A percentile compares a stretch with the other conserved stretches of the same genome.
Conservation (phyloP, 2,888 invertebrate genomes). For the Troides oblongomaculatus region DNA sequence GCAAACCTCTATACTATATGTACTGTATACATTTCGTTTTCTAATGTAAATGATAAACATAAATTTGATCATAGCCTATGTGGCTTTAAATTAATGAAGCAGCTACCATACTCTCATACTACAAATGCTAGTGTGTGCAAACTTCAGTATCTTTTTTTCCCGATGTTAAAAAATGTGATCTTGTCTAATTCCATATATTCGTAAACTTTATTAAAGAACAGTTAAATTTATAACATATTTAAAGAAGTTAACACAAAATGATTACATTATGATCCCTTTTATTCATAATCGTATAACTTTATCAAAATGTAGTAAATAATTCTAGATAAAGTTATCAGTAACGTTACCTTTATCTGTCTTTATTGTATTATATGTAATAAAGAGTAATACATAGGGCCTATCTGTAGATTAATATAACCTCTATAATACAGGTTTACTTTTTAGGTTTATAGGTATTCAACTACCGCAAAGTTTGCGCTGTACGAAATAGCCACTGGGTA, state of each 20-base stretch:
- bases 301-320: constrained; percentile 24
- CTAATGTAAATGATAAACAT: too few species aligned
- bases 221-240: too few species aligned
- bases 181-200: too few species aligned
- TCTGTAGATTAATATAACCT: background rate
- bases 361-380: constrained; percentile 13
- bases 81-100: too few species aligned
- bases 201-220: too few species aligned
- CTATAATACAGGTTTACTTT: constrained; percentile 34
- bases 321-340: constrained; percentile 20
- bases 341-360: constrained; percentile 19
- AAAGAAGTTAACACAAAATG: background rate
- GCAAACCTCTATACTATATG: too few species aligned
- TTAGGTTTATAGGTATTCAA: constrained; percentile 85
- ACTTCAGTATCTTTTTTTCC: too few species aligned
- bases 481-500: constrained; percentile 79
- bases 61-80: too few species aligned
- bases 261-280: background rate
- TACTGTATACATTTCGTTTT: too few species aligned
- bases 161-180: too few species aligned
- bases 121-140: too few species aligned
- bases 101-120: too few species aligned
- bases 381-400: background rate
- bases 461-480: constrained; percentile 81
- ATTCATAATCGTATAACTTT: constrained; percentile 14